These are phyloP conservation scores for Notospermus geniculatus DNA, from an alignment of 1,140 invertebrate species.

Conservation along the genomic window DNA sequence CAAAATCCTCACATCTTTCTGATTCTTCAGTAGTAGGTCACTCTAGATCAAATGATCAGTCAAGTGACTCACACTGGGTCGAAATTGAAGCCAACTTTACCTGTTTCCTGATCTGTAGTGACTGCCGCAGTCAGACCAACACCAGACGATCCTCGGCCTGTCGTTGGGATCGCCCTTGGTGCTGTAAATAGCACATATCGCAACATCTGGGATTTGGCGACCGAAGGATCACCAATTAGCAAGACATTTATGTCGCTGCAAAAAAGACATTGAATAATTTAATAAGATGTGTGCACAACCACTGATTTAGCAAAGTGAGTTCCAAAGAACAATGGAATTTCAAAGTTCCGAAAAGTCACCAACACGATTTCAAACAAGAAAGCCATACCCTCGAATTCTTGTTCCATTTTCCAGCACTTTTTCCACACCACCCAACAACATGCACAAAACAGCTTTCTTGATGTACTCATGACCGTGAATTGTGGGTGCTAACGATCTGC, in stretches of 20 bases:
- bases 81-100: no score
- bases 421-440: conserved; percentile 93
- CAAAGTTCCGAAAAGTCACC: no score
- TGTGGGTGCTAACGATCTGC: conserved; percentile 92
- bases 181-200: conserved; percentile 93
- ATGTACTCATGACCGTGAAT: conserved; percentile 97
- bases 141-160: conserved; percentile 91
- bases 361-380: no score
- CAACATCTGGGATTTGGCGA: conserved; percentile 96
- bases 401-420: conserved; percentile 95
- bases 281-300: neutral
- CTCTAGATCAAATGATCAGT: no score
- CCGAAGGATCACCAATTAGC: conserved; percentile 97
- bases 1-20: no score
- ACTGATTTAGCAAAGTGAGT: neutral
- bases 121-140: conserved; percentile 99
- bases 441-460: conserved; percentile 94
- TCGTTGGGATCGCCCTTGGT: conserved; percentile 93
- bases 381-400: conserved; percentile 78
- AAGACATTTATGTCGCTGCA: conserved; percentile 91
- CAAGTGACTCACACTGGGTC: no score
- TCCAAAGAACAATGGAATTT: no score
- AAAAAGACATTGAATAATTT: conserved; percentile 15
- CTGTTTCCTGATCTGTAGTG: conserved; percentile 91
- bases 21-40: no score